These are phyloP conservation scores for Rhinolophus ferrumequinum DNA, from an alignment of 2,113 vertebrate species.

Conservation along the genomic window DNA sequence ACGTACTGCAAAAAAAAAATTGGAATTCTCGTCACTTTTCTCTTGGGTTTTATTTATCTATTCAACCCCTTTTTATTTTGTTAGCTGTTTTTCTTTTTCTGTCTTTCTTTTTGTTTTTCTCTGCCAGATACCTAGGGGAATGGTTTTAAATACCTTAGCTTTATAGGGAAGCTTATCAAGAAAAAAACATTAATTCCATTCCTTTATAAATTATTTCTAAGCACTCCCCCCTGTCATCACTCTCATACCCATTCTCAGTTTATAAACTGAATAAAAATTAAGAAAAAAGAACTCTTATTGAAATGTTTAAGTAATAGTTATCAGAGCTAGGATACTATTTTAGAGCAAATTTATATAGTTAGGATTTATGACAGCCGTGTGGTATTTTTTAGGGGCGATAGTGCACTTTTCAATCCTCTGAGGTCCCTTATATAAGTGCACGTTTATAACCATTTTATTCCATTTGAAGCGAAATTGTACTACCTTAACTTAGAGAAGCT, in stretches of 20 bases:
- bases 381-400: neutral
- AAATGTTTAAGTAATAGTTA: slow-evolving; percentile 13
- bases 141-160: neutral
- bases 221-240: neutral
- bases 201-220: slow-evolving; percentile 24
- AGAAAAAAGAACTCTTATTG: neutral
- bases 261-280: slow-evolving; percentile 41
- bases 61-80: neutral
- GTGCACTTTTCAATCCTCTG: neutral
- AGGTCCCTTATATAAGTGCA: neutral
- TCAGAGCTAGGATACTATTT: neutral
- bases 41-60: neutral
- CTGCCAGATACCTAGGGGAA: neutral
- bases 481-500: neutral
- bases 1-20: neutral
- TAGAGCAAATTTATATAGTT: neutral
- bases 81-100: neutral
- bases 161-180: neutral
- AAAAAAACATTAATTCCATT: neutral
- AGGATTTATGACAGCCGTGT: neutral
- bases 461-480: neutral
- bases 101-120: neutral
- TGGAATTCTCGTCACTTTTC: neutral
- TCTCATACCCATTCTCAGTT: neutral
- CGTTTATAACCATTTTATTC: neutral